phyloP scores from a whole-genome alignment of 2,888 invertebrate genomes.

The Idaea aversata region DNA sequence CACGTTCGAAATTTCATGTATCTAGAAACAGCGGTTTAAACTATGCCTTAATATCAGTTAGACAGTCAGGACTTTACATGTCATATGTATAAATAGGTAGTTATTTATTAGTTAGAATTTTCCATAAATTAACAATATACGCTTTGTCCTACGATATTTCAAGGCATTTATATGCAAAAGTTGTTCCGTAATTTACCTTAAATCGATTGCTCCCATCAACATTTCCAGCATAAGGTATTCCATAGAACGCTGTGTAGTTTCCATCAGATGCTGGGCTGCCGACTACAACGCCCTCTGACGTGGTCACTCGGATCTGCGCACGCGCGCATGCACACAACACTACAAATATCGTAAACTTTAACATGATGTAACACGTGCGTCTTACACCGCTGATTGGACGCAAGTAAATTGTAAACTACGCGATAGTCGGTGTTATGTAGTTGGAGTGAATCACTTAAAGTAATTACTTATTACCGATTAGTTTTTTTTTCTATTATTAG shows the following conservation, averaged over 20 bases:
- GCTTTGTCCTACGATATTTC: background rate
- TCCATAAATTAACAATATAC: background rate
- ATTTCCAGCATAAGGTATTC: constrained; percentile 59
- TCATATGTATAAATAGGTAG: background rate
- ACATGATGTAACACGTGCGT: constrained; percentile 25
- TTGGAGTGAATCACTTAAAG: background rate
- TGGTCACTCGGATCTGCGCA: constrained; percentile 52
- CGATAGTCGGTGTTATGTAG: background rate
- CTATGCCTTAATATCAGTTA: background rate
- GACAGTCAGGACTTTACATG: too few species aligned
- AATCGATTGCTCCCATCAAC: constrained; percentile 50
- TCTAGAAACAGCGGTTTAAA: background rate
- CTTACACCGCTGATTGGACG: background rate
- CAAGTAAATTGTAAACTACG: background rate
- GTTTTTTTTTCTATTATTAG: background rate
- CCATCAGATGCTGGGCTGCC: constrained; percentile 46
- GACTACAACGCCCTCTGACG: constrained; percentile 53
- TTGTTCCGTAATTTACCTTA: constrained; percentile 41
- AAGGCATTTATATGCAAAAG: background rate
- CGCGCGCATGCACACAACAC: constrained; percentile 33
- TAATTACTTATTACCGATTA: background rate
- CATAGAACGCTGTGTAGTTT: constrained; percentile 53
- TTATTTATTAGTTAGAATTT: background rate
- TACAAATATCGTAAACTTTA: constrained; percentile 26
- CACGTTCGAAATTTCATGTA: too few species aligned